Evolutionary conservation across 2,797 vertebrate species (phyloP), one percentile per base, ranked within the genome.

Genomic region (Acanthurus leucopareius): DNA sequence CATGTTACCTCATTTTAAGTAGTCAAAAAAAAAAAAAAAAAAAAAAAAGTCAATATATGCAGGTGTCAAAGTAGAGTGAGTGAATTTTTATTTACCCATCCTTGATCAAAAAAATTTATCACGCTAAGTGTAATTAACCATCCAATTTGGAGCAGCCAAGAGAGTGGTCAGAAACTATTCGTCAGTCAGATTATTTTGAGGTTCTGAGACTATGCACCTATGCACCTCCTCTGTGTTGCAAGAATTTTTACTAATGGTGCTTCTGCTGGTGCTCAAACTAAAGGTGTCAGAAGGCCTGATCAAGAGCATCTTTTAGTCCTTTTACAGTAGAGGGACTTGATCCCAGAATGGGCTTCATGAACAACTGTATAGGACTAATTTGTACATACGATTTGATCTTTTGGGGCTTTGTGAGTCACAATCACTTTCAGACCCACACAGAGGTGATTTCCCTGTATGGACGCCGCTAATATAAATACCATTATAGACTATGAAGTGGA

Each of bases 251-350:
- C 91, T 90, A 90, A 90, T 93, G 95, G 95, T 96, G 95, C 95
- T 96, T 94, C 79, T 91, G 92, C 84, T 93, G 95, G 95, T 95
- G 95, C 95, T 96, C 79, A 89, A 86, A 89, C 86, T 90, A 86
- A 93, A 88, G 76, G 90, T 88, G 87, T 92, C 91, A 91, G 87
- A 89, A 84, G 80, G 89, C 84, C 89, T 86, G 84, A 73, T 88
- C 68, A 86, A 79, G 74, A 91, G 86, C 83, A 82, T 91, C 76
- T 86, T 87, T 90, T 85, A 65, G 85, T 89, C 78, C 69, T 88
- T 91, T 89, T 82, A 88, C 85, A 89, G 77, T 68, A 4, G 76
- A 90, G 79, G 86, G 80, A 88, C 67, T 84, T 49, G 73, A 86
- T 85, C 83, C 83, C 65, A 77, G 67, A 79, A 80, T 0, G 76